phyloP scores from a whole-genome alignment of 2,113 vertebrate genomes.

The Syngnathoides biaculeatus region DNA sequence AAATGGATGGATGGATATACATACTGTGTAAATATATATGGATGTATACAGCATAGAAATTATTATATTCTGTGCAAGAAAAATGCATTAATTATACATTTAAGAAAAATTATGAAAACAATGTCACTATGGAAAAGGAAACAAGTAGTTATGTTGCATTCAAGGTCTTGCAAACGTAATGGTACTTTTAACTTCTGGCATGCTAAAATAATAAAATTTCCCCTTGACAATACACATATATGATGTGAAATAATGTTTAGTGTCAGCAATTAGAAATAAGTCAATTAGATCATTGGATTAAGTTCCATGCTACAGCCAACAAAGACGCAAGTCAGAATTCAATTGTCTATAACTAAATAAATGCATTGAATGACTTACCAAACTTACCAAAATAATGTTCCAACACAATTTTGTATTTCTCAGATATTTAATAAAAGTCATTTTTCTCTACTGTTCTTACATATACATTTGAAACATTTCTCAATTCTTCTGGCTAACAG shows the following conservation, averaged over 20 bases:
- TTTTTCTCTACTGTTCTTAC: constrained; percentile 75
- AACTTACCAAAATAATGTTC: constrained; percentile 6
- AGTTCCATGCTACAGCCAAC: not conserved
- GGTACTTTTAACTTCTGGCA: not conserved
- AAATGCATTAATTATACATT: not conserved
- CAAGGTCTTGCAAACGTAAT: not conserved
- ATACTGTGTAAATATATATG: no score
- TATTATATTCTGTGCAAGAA: no score
- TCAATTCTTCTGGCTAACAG: constrained; percentile 73
- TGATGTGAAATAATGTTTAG: not conserved
- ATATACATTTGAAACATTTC: constrained; percentile 77
- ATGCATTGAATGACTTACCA: not conserved
- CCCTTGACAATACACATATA: not conserved
- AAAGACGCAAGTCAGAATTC: not conserved
- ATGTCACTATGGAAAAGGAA: not conserved
- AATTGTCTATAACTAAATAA: no score
- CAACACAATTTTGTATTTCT: constrained; percentile 34
- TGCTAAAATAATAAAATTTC: no score
- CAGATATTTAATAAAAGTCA: constrained; percentile 78
- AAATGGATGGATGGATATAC: no score
- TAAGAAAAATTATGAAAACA: not conserved
- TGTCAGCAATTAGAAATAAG: no score
- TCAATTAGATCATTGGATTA: not conserved
- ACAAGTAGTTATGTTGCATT: not conserved
- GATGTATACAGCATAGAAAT: no score